A percentile compares a stretch with the other conserved stretches of the same genome.
phyloP scores from a whole-genome alignment of 2,113 vertebrate species.

The Anser brachyrhynchus region DNA sequence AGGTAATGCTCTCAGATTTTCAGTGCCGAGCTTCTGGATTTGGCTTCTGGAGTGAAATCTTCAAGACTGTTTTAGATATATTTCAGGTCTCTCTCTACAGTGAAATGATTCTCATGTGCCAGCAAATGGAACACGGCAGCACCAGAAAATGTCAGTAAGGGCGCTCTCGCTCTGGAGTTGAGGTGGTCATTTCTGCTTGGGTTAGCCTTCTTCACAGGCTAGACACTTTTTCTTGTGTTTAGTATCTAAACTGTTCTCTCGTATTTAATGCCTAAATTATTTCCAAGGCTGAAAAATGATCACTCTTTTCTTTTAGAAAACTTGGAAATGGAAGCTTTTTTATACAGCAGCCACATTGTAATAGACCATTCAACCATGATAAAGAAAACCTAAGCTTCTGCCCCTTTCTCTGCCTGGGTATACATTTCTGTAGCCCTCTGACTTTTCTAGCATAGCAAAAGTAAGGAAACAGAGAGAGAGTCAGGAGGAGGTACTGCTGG shows the following conservation, averaged over 20 bases:
- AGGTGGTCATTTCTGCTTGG: background rate
- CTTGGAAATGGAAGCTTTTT: slow-evolving; percentile 33
- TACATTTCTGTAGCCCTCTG: background rate
- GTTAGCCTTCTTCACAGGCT: background rate
- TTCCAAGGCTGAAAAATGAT: slow-evolving; percentile 22
- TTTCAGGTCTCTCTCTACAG: background rate
- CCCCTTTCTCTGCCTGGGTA: background rate
- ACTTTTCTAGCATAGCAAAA: background rate
- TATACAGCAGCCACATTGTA: slow-evolving; percentile 38
- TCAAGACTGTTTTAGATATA: background rate
- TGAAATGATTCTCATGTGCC: background rate
- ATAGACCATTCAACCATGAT: slow-evolving; percentile 3
- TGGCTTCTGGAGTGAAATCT: background rate
- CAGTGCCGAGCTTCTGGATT: background rate
- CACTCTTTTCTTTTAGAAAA: background rate
- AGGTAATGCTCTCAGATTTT: background rate
- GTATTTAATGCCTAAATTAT: slow-evolving; percentile 20
- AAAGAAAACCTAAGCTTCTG: background rate
- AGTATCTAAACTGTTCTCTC: background rate
- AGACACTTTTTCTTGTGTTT: background rate
- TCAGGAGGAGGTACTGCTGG: background rate
- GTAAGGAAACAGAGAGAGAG: background rate
- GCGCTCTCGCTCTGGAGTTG: background rate
- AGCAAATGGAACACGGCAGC: background rate
- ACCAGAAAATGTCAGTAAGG: background rate